Evolutionary conservation across 2,113 vertebrate genomes (phyloP), one percentile per base, ranked within the genome.

Genomic region (Tachysurus vachellii): DNA sequence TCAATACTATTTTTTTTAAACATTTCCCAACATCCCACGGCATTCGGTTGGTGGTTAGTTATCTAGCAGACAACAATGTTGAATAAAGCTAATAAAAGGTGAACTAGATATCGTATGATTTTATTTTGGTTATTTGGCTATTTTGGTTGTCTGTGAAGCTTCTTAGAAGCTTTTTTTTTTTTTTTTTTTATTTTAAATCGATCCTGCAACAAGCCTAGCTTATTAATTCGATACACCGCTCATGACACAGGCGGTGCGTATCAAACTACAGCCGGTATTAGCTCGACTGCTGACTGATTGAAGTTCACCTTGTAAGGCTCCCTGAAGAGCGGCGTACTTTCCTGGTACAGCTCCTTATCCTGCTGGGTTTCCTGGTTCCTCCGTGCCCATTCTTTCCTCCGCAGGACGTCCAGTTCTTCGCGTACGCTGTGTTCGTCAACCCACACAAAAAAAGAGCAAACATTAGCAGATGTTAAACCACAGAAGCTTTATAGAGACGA

Each of bases 281-380:
- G 47, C 17, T n/a, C 44, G 28, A 66, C 21, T 50, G 5, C 47
- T 26, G n/a, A 53, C 66, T 36, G 53, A 16, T 11, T 16, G 7
- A 31, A 4, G 23, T 85, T 89, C 95, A 99, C 98, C 97, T 99
- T 99, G 93, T 97, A 98, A 50, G 98, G 98, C 89, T 98, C 95
- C 92, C 95, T 95, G 92, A 99, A 99, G 70, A 98, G 97, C 0
- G 97, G 97, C 2, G 92, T 92, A 82, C 94, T 96, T 87, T 96
- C 93, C 6, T 89, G 81, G 83, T 95, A 94, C 16, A 89, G 86
- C 61, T 96, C 96, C 93, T 94, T 95, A 87, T 96, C 95, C 90
- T 95, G 96, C 88, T 94, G 95, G 85, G 91, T 93, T 92, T 98
- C 97, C 92, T 97, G 96, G 90, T 95, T 97, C 84, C 97, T 91